Evolutionary conservation across 1,140 invertebrate species (phyloP).

Genomic region (Camponotus floridanus): DNA sequence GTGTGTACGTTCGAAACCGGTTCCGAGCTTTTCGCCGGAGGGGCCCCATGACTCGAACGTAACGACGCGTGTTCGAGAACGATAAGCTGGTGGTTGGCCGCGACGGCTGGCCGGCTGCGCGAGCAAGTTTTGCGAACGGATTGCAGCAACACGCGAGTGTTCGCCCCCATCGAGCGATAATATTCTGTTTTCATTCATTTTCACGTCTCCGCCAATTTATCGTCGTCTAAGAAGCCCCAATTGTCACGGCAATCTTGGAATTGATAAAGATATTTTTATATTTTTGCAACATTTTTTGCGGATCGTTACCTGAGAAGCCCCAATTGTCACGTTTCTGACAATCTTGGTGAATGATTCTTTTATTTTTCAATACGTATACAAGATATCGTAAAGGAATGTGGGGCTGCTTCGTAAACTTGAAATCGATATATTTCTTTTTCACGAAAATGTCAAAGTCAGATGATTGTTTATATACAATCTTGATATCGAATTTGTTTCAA

Average conservation of each 20-base stretch:
- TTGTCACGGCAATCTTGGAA: not conserved
- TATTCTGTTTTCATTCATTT: conserved; percentile 54
- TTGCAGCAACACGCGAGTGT: not conserved
- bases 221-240: not conserved
- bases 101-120: conserved; percentile 24
- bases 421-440: no score
- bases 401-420: no score
- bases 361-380: no score
- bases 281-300: no score
- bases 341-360: no score
- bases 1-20: conserved; percentile 66
- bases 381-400: no score
- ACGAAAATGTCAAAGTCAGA: not conserved
- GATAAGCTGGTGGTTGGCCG: conserved; percentile 64
- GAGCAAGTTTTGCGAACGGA: conserved; percentile 63
- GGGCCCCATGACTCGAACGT: conserved; percentile 73
- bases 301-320: not conserved
- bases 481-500: not conserved
- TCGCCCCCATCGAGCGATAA: conserved; percentile 6
- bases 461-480: not conserved
- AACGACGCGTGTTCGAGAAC: conserved; percentile 73
- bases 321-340: not conserved
- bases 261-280: not conserved
- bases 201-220: not conserved
- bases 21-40: conserved; percentile 68